Percentiles rank a stretch among this genome's conserved stretches.
phyloP scores from a whole-genome alignment of 2,888 invertebrate species.

The Gibbula magus region DNA sequence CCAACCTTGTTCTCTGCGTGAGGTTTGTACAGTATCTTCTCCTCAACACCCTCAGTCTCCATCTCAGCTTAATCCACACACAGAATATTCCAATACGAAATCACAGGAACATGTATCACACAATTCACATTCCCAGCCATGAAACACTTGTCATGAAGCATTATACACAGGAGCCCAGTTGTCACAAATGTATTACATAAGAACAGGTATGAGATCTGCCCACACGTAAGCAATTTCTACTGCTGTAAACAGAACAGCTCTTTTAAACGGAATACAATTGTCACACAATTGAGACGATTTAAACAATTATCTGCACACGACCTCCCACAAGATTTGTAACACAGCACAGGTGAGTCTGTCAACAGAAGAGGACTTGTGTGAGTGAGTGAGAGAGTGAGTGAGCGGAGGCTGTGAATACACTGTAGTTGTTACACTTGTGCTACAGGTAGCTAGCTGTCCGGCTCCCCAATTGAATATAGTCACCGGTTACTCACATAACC shows the following conservation, averaged over 20 bases:
- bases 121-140: no score
- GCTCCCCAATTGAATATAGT: background rate
- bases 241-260: background rate
- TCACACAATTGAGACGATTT: constrained; percentile 7
- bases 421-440: background rate
- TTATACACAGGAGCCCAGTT: no score
- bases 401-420: background rate
- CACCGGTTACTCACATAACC: no score
- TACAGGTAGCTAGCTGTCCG: background rate
- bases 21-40: background rate
- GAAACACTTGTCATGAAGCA: no score
- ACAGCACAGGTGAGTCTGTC: background rate
- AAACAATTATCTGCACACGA: background rate
- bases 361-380: no score
- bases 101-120: no score
- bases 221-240: background rate
- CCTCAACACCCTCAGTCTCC: background rate
- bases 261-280: background rate
- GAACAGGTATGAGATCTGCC: background rate
- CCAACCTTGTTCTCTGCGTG: background rate
- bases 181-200: background rate
- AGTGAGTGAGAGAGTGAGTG: background rate
- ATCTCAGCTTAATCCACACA: no score
- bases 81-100: no score
- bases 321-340: background rate